Evolutionary conservation across 2,797 vertebrate species (phyloP).

Genomic region (Lagocephalus sceleratus): DNA sequence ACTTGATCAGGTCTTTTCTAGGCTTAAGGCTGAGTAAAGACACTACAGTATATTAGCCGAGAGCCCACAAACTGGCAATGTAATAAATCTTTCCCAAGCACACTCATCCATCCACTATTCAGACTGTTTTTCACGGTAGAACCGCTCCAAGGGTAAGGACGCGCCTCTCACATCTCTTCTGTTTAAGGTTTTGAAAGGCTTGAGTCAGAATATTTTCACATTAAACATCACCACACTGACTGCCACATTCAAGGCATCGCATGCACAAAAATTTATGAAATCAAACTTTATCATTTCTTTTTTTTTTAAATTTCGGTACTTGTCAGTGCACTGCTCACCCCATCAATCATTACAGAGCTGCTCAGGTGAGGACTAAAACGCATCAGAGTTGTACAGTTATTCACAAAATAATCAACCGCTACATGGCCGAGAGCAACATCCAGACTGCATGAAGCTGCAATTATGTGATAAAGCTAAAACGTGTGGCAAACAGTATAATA

Average conservation of each 20-base stretch:
- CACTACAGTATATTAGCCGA: conserved; percentile 32
- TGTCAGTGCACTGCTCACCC: too few species aligned
- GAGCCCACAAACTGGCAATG: conserved; percentile 30
- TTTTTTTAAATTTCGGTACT: too few species aligned
- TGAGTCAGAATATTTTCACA: conserved; percentile 36
- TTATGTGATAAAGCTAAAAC: background rate
- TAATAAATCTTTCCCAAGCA: conserved; percentile 28
- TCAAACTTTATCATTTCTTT: too few species aligned
- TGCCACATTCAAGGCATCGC: too few species aligned
- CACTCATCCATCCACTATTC: conserved; percentile 21
- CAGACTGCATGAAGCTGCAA: background rate
- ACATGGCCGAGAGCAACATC: background rate
- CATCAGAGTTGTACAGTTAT: too few species aligned
- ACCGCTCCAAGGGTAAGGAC: conserved; percentile 30
- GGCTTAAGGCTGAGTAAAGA: conserved; percentile 26
- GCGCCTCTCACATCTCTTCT: conserved; percentile 5
- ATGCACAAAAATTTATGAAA: too few species aligned
- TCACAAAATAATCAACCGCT: background rate
- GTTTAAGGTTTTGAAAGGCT: conserved; percentile 38
- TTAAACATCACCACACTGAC: too few species aligned
- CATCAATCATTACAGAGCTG: too few species aligned
- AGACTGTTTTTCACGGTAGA: conserved; percentile 36
- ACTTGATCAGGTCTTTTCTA: conserved; percentile 30
- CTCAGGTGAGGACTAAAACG: too few species aligned
- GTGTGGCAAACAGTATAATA: background rate